Percentiles rank a stretch among this genome's conserved stretches.
These are phyloP conservation scores for Columbina picui DNA, from an alignment of 2,113 vertebrate species.

Conservation along the genomic window DNA sequence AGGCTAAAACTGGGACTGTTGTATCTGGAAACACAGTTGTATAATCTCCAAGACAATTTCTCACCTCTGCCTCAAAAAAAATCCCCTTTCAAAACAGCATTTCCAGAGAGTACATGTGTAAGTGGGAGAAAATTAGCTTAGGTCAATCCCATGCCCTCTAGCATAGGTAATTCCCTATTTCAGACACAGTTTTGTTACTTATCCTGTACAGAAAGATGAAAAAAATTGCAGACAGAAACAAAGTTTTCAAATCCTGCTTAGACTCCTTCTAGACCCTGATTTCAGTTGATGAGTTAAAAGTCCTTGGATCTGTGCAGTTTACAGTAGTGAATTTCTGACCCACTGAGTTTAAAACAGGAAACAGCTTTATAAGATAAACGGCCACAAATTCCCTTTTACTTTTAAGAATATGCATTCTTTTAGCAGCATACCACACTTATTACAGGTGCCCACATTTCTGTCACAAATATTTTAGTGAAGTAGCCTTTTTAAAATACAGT, in stretches of 20 bases:
- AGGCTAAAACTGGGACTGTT: not conserved
- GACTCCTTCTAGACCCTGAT: not conserved
- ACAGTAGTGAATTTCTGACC: slow-evolving; percentile 1
- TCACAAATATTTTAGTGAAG: not conserved
- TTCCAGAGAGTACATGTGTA: not conserved
- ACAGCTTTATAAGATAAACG: not conserved
- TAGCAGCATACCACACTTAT: not conserved
- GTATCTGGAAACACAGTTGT: not conserved
- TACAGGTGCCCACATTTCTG: not conserved
- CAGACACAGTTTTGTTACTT: not conserved
- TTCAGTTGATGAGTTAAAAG: not conserved
- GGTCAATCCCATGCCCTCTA: not conserved
- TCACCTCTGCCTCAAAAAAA: not conserved
- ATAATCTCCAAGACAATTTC: not conserved
- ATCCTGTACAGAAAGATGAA: not conserved
- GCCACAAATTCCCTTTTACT: slow-evolving; percentile 9
- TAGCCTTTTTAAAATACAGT: not conserved
- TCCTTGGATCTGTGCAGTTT: not conserved
- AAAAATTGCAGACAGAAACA: not conserved
- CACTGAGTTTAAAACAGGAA: slow-evolving; percentile 22
- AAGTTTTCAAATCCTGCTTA: not conserved
- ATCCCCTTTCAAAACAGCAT: not conserved
- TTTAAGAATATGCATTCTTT: not conserved
- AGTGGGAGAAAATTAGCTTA: not conserved
- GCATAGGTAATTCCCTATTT: not conserved